Base-by-base conservation (phyloP, 2,888 invertebrate genomes). In the Lydus trimaculatus region DNA sequence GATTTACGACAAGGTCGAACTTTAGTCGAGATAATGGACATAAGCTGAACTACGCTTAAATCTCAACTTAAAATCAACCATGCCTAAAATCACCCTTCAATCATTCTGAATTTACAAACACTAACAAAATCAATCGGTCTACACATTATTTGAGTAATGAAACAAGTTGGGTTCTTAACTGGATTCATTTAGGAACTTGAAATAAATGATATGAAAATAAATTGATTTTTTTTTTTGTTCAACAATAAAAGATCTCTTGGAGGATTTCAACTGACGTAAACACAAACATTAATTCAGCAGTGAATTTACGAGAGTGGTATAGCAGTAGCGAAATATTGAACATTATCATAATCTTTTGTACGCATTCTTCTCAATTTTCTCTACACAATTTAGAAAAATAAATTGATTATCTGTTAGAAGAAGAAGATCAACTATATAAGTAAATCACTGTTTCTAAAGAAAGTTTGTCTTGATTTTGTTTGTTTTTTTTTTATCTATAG, bases 391-490 rank as follows among this genome's bases (percentile, higher is more conserved):
- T 8, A 7, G 1, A 43, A 39, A 39, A 43, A 43, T n/a, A 43
- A 13, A 36, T 36, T 13, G 43, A 43, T 43, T 15, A 36, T 15
- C 15, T 13, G 36, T 36, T 15, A 36, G 6, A 52, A 48, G 25
- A 52, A 48, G 25, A 33, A n/a, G 33, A 33, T 39, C 62, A 36
- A 43, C 39, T 52, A 15, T 56, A 13, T 4, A 31, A 48, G 56
- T 58, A 60, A 61, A 63, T 69, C 66, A 63, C 20, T 31, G 63
- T 60, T 58, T 69, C 65, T 63, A 43, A 58, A 17, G 56, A 58
- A 36, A 63, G 68, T 71, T 67, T 31, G 64, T 62, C 66, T 48
- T 66, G 69, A 71, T 71, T 71, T 58, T 48, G 64, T 65, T 72
- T 61, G 69, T 71, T 71, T 58, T 48, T 61, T 65, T 72, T 61